Conservation (phyloP, 2,888 invertebrate species). For the Alloscopus bannaensis region DNA sequence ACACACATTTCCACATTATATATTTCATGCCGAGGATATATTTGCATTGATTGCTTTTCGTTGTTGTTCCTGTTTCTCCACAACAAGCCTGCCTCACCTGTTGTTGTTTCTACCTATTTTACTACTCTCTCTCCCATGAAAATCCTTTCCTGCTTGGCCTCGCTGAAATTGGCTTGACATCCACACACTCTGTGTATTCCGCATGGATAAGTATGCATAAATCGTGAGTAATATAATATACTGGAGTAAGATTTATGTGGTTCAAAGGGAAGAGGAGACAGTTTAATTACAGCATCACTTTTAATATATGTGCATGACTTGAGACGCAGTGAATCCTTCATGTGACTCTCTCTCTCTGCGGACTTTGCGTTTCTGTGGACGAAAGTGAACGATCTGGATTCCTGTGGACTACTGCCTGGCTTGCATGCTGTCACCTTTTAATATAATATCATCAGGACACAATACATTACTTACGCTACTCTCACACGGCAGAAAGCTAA, state of each 20-base stretch:
- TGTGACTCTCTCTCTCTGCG: too few species aligned
- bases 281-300: conserved; percentile 64
- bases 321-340: too few species aligned
- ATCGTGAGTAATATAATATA: too few species aligned
- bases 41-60: background rate
- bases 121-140: too few species aligned
- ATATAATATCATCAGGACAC: background rate
- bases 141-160: too few species aligned
- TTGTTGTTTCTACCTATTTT: background rate
- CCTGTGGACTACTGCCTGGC: background rate
- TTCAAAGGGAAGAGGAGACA: conserved; percentile 58
- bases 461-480: conserved; percentile 1
- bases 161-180: too few species aligned
- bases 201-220: too few species aligned
- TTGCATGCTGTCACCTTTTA: conserved; percentile 1
- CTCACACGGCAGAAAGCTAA: background rate
- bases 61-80: conserved; percentile 1
- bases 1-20: too few species aligned
- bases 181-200: too few species aligned
- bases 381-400: background rate
- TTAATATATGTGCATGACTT: conserved; percentile 51
- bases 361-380: too few species aligned
- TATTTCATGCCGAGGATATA: too few species aligned
- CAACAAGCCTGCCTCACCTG: conserved; percentile 1
- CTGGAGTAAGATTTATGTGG: conserved; percentile 60